These are phyloP conservation scores for Neuroterus valhalla DNA, from an alignment of 1,140 invertebrate genomes.

Conservation along the genomic window DNA sequence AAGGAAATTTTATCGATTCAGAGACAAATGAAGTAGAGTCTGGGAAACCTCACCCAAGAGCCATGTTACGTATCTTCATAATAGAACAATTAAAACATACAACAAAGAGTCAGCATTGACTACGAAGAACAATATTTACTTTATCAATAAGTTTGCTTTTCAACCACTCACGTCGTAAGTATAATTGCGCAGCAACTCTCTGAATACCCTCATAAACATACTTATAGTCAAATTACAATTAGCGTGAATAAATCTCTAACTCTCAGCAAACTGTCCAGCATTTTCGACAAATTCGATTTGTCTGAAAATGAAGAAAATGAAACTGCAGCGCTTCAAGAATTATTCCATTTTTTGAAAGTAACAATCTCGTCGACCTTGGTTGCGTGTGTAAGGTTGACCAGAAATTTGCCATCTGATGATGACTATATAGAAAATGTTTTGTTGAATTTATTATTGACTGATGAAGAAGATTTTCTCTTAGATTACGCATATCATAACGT, in stretches of 20 bases:
- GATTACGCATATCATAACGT: constrained; percentile 10
- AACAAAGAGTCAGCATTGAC: not conserved
- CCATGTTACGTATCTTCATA: not conserved
- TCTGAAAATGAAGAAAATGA: constrained; percentile 10
- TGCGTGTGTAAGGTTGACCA: constrained; percentile 30
- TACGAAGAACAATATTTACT: too few relatives aligned
- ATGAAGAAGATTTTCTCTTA: not conserved
- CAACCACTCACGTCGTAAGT: too few relatives aligned
- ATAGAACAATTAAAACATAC: not conserved
- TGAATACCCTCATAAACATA: too few relatives aligned
- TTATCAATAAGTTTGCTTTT: too few relatives aligned
- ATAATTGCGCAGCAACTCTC: too few relatives aligned
- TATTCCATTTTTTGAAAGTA: constrained; percentile 23
- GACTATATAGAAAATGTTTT: constrained; percentile 16
- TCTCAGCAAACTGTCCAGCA: not conserved
- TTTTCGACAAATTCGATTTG: not conserved
- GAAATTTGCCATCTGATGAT: constrained; percentile 22
- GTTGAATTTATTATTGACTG: constrained; percentile 1
- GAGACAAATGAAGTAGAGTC: not conserved
- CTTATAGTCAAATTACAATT: too few relatives aligned
- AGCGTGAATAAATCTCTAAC: not conserved
- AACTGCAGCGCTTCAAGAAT: constrained; percentile 23
- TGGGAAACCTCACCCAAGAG: not conserved
- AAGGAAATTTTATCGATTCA: constrained; percentile 10
- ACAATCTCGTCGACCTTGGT: constrained; percentile 23